Percentiles rank a stretch among this genome's conserved stretches.
phyloP scores from a whole-genome alignment of 2,113 vertebrate genomes.

The Silurus glanis region DNA sequence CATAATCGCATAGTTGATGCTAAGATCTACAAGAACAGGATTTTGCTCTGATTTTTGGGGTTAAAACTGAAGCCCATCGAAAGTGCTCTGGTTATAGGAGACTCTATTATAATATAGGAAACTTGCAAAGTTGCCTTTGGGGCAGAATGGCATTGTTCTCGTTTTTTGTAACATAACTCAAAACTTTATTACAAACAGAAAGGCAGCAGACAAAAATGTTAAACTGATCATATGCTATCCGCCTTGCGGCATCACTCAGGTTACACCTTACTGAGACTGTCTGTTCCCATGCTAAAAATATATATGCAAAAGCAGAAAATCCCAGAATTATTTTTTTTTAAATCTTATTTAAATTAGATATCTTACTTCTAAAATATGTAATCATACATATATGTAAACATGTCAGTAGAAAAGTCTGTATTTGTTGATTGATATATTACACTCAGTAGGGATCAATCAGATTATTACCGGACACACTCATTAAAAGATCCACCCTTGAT shows the following conservation, averaged over 20 bases:
- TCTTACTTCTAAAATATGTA: neutral
- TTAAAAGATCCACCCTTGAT: neutral
- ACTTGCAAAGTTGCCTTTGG: neutral
- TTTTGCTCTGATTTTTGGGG: neutral
- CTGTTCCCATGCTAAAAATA: neutral
- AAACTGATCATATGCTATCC: neutral
- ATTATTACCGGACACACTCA: neutral
- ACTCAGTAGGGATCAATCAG: neutral
- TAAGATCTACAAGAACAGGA: neutral
- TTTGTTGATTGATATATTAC: neutral
- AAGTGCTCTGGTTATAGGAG: neutral
- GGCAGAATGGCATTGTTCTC: neutral
- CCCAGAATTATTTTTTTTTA: neutral
- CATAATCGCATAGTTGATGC: neutral
- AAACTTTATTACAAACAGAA: neutral
- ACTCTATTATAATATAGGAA: no score
- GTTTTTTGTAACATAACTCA: neutral
- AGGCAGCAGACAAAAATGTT: constrained; percentile 3
- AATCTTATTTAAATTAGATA: neutral
- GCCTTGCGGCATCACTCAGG: neutral
- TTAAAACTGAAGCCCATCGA: neutral
- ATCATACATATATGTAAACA: neutral
- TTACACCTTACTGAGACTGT: neutral
- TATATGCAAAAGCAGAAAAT: neutral
- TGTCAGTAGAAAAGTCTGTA: neutral